Percentiles rank a stretch among this genome's conserved stretches.
phyloP scores from a whole-genome alignment of 2,888 invertebrate genomes.

The Euspilapteryx auroguttella region DNA sequence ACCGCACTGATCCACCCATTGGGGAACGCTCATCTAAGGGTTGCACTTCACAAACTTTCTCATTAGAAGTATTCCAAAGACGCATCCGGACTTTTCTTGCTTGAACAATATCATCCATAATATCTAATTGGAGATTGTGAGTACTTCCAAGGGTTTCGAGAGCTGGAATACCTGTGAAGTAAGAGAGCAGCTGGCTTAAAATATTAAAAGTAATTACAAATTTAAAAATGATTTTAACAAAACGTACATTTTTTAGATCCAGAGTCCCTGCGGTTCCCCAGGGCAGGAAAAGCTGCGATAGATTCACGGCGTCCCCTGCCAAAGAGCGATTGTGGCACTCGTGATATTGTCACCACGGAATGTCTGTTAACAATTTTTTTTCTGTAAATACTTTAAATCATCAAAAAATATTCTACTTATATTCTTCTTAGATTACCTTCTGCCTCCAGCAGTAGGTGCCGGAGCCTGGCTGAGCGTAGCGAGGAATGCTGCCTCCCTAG shows the following conservation, averaged over 20 bases:
- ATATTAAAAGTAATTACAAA: neutral
- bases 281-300: slow-evolving; percentile 74
- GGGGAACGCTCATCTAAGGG: slow-evolving; percentile 70
- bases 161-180: slow-evolving; percentile 65
- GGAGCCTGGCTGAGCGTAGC: slow-evolving; percentile 79
- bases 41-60: slow-evolving; percentile 81
- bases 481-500: slow-evolving; percentile 79
- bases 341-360: slow-evolving; percentile 84
- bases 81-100: slow-evolving; percentile 82
- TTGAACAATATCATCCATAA: slow-evolving; percentile 86
- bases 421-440: slow-evolving; percentile 29
- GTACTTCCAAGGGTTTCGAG: slow-evolving; percentile 74
- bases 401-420: neutral
- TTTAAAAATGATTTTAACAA: neutral
- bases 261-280: slow-evolving; percentile 45
- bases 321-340: slow-evolving; percentile 75
- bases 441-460: slow-evolving; percentile 73
- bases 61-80: slow-evolving; percentile 81
- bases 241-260: slow-evolving; percentile 44
- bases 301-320: slow-evolving; percentile 80
- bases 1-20: slow-evolving; percentile 55
- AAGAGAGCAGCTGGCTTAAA: neutral
- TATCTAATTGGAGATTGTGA: slow-evolving; percentile 82
- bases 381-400: neutral
- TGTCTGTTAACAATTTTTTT: too few species aligned